These are phyloP conservation scores for Chrysemys picta DNA, from an alignment of 2,113 vertebrate genomes.

Conservation along the genomic window DNA sequence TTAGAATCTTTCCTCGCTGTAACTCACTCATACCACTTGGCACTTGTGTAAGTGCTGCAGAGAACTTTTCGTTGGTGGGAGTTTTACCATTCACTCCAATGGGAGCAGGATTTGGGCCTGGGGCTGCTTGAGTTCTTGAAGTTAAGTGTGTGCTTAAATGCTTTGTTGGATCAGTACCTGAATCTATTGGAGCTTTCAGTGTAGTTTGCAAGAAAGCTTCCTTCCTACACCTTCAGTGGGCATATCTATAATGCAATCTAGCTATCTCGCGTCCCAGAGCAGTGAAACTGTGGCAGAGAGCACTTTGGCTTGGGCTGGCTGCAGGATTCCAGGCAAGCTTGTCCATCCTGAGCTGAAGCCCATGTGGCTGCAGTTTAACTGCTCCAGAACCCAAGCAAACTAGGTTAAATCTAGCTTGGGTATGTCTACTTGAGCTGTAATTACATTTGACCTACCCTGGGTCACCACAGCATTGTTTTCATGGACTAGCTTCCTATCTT, in stretches of 20 bases:
- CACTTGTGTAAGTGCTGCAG: fast-evolving
- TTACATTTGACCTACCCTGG: not conserved
- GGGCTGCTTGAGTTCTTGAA: constrained; percentile 8
- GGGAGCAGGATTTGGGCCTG: not conserved
- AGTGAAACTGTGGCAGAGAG: not conserved
- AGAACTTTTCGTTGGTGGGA: not conserved
- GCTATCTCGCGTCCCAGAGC: not conserved
- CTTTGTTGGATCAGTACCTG: constrained; percentile 61
- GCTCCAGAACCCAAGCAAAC: not conserved
- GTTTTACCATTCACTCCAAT: not conserved
- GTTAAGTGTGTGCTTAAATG: constrained; percentile 48
- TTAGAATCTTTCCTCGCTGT: not conserved
- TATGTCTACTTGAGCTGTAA: not conserved
- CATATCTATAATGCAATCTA: no score
- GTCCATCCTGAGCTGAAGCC: not conserved
- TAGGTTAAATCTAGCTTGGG: not conserved
- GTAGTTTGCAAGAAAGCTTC: constrained; percentile 47
- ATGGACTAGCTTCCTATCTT: not conserved
- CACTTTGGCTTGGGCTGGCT: not conserved
- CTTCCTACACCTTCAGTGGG: not conserved
- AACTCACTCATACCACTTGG: fast-evolving
- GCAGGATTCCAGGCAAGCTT: not conserved
- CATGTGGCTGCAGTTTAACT: not conserved
- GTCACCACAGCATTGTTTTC: constrained; percentile 31
- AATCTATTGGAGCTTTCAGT: not conserved